phyloP scores from a whole-genome alignment of 2,888 invertebrate genomes.

The Chironomus riparius region DNA sequence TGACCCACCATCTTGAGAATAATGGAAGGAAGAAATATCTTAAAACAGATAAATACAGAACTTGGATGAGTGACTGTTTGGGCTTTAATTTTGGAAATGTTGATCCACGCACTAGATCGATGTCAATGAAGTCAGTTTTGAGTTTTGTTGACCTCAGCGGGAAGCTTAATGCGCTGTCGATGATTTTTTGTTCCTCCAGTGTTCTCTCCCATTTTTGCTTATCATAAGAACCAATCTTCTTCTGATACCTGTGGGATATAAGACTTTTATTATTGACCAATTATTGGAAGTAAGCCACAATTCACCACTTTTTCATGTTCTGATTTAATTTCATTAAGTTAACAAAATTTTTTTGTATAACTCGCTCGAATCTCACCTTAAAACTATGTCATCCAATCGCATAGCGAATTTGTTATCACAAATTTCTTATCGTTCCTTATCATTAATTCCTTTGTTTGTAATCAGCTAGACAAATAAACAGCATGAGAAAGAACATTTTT shows the following conservation, averaged over 20 bases:
- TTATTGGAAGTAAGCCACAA: too few species aligned
- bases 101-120: slow-evolving; percentile 92
- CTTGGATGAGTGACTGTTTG: slow-evolving; percentile 78
- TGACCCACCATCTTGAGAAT: slow-evolving; percentile 81
- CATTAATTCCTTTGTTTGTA: neutral
- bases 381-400: slow-evolving; percentile 44
- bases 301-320: neutral
- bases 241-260: slow-evolving; percentile 67
- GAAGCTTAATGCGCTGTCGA: slow-evolving; percentile 73
- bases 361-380: slow-evolving; percentile 35
- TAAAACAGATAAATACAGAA: slow-evolving; percentile 72
- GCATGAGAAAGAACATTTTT: too few species aligned
- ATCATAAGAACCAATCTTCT: slow-evolving; percentile 93
- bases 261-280: neutral
- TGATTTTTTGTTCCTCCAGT: slow-evolving; percentile 84
- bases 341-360: neutral
- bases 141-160: slow-evolving; percentile 69
- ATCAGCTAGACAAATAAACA: too few species aligned
- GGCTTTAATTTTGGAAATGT: slow-evolving; percentile 94
- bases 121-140: slow-evolving; percentile 89
- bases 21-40: slow-evolving; percentile 76
- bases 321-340: too few species aligned
- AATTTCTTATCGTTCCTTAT: slow-evolving; percentile 6
- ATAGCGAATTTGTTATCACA: slow-evolving; percentile 31
- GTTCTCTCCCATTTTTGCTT: slow-evolving; percentile 96